Evolutionary conservation across 1,140 invertebrate genomes (phyloP), one percentile per base, ranked within the genome.

Genomic region (Mya arenaria): DNA sequence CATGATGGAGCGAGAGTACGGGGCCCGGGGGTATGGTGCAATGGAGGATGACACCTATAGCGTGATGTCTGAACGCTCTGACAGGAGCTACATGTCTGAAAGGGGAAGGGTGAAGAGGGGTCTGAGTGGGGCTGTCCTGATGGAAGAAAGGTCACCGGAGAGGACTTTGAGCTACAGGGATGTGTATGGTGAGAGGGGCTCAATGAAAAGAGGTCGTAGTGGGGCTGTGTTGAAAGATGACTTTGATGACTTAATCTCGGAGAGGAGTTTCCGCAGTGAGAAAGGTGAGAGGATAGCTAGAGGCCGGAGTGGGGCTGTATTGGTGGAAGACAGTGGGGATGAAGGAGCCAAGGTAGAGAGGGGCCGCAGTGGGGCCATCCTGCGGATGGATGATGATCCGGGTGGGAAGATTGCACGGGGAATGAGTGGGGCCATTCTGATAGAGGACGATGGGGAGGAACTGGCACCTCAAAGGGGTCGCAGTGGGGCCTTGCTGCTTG

Each of bases 351-450:
- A 71, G n/a, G n/a, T 34, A 56, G 30, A 23, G 41, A 30, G 17
- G 39, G 48, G 5, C 41, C 15, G 44, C 2, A 4, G 4, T 36
- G 75, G 63, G 6, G 36, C 75, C n/a, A 44, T 78, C n/a, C 58
- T 78, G n/a, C 8, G 52, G 32, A 44, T 66, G 68, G 63, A 78
- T 66, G 52, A 62, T 28, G 48, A 66, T n/a, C 55, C 52, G 34
- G 52, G 48, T 13, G 48, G 17, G 2, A 52, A 52, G 48, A 52
- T 52, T n/a, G 48, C 48, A n/a, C 48, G 48, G 25, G 48, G 48
- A 1, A 23, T 23, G 17, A 52, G 48, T 8, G 5, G 23, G 30
- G 48, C 69, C 13, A 52, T 69, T 25, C 66, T 69, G 19, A 1
- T 69, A 28, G 66, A 69, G 15, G 66, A 69, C 36, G 32, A 41